Conservation (phyloP, 2,888 invertebrate species). For the Tipula confusa region DNA sequence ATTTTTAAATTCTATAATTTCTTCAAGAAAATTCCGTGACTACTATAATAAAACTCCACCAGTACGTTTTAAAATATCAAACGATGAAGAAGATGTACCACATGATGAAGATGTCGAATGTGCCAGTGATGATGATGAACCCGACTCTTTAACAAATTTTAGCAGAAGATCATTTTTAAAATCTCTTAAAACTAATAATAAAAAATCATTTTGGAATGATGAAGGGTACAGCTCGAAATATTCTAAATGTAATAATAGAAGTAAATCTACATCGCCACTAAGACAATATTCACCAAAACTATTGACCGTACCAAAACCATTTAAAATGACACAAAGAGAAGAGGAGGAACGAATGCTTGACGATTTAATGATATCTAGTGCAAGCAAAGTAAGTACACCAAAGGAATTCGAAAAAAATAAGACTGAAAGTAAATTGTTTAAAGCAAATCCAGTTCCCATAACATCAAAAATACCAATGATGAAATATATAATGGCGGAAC, state of each 20-base stretch:
- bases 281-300: slow-evolving; percentile 49
- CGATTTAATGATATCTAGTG: slow-evolving; percentile 45
- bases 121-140: neutral
- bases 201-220: neutral
- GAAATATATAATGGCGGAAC: slow-evolving; percentile 66
- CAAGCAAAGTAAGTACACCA: slow-evolving; percentile 40
- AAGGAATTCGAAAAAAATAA: slow-evolving; percentile 52
- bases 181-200: neutral
- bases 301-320: slow-evolving; percentile 63
- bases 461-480: slow-evolving; percentile 67
- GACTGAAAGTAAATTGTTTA: slow-evolving; percentile 52
- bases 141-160: neutral
- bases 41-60: neutral
- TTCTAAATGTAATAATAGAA: slow-evolving; percentile 41
- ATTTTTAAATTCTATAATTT: neutral
- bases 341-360: slow-evolving; percentile 59
- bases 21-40: neutral
- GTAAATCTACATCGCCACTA: slow-evolving; percentile 58
- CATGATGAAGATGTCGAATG: neutral
- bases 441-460: slow-evolving; percentile 62
- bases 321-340: slow-evolving; percentile 66
- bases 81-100: neutral
- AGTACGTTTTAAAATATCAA: slow-evolving; percentile 28
- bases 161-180: neutral
- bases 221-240: neutral